Evolutionary conservation across 2,888 invertebrate species (phyloP), one percentile per base, ranked within the genome.

Genomic region (Eupithecia inturbata): DNA sequence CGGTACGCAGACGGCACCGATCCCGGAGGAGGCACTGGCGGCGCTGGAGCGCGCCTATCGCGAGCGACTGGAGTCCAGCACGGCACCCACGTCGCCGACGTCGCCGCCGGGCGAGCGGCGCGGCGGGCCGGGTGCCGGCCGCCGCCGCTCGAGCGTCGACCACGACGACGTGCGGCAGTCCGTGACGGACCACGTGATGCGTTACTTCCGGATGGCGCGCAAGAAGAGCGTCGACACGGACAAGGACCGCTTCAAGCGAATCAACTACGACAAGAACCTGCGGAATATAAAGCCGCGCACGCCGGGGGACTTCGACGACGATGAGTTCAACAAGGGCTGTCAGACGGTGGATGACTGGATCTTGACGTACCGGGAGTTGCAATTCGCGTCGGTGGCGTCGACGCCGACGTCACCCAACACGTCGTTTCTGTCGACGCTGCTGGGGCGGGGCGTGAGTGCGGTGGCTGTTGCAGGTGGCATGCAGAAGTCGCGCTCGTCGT

Each of bases 401-500:
- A 89, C 93, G 77, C 95, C 95, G 69, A 93, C 95, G 76, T 95
- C 95, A 67, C 93, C 95, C 45, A 95, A 95, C 76, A 90, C 90
- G 83, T 92, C 94, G 89, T 92, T 95, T 80, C 85, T 94, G 78
- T 86, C 91, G 77, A 84, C 91, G 79, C 82, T 91, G 86, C 83
- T 94, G 78, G 91, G 92, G 68, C 89, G 92, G 78, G 86, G 88
- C 80, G 88, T 89, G 14, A 69, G 67, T 75, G 88, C 87, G 77
- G 85, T 89, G 76, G 85, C 88, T 84, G 86, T 89, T 85, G 91
- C 95, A 93, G 96, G 96, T 93, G 96, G 96, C 89, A 98, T 98
- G 98, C 97, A 98, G 96, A 98, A 98, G 95, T 98, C 97, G 85
- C 97, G 98, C 91, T 97, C 97, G 39, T 97, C 97, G 82, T 97